Conservation (phyloP, 2,888 invertebrate genomes). For the Cantharis flavilabris region DNA sequence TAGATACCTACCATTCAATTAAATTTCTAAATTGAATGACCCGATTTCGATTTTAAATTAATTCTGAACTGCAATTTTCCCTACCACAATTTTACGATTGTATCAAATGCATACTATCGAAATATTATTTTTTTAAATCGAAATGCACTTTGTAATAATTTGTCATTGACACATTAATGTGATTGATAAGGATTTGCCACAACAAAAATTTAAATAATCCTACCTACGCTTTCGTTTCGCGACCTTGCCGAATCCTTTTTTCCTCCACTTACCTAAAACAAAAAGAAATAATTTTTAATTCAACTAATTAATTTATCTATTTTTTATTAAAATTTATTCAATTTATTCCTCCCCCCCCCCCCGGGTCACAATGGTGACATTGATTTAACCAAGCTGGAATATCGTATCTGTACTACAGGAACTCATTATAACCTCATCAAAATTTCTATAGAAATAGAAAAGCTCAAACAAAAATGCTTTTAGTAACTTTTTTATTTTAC, state of each 20-base stretch:
- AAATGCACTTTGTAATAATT: conserved; percentile 6
- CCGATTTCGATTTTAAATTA: conserved; percentile 7
- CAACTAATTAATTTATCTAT: no score
- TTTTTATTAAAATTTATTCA: no score
- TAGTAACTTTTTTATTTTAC: not conserved
- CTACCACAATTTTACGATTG: not conserved
- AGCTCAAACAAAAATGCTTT: not conserved
- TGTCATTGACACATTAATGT: conserved; percentile 6
- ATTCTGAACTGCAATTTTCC: not conserved
- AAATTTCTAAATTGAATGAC: conserved; percentile 13
- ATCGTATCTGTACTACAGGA: not conserved
- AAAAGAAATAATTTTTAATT: not conserved
- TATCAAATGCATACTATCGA: not conserved
- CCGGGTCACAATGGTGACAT: not conserved
- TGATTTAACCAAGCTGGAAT: not conserved
- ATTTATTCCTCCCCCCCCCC: not conserved
- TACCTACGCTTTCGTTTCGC: not conserved
- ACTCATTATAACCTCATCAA: not conserved
- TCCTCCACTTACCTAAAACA: conserved; percentile 12
- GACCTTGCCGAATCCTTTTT: not conserved
- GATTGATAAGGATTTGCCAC: not conserved
- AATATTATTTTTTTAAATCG: not conserved
- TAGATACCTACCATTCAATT: conserved; percentile 13
- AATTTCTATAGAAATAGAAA: not conserved
- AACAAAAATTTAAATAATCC: not conserved